Evolutionary conservation across 1,140 invertebrate species (phyloP).

Genomic region (Sycophaga agraensis): DNA sequence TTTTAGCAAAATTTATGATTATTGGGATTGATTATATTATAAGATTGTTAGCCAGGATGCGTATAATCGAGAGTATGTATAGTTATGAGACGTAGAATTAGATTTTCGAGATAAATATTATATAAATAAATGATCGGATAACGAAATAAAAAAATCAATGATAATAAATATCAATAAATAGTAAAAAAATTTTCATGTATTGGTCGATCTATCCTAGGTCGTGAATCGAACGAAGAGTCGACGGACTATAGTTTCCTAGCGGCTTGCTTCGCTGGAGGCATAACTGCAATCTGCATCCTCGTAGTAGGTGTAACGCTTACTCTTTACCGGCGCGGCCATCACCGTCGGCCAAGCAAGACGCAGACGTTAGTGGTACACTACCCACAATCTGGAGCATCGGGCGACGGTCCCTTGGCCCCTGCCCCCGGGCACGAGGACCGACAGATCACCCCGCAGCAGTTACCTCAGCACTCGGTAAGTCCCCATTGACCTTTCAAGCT

Average conservation of each 20-base stretch:
- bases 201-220: conserved; percentile 34
- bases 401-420: background rate
- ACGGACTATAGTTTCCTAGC: conserved; percentile 48
- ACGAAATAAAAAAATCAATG: no score
- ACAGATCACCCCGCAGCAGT: background rate
- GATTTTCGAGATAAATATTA: no score
- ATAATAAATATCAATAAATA: no score
- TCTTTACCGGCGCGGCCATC: conserved; percentile 41
- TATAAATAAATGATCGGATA: no score
- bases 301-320: conserved; percentile 47
- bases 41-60: no score
- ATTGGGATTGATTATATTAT: no score
- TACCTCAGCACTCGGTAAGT: conserved; percentile 6
- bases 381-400: background rate
- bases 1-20: no score
- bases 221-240: conserved; percentile 40
- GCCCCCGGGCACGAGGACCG: background rate
- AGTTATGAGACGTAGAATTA: no score
- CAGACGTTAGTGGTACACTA: conserved; percentile 37
- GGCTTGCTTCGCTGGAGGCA: conserved; percentile 47
- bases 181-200: no score
- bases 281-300: conserved; percentile 49
- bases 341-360: conserved; percentile 36
- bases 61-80: no score
- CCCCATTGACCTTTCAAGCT: background rate